Evolutionary conservation across 2,888 invertebrate genomes (phyloP).

Genomic region (Miltochrista miniata): DNA sequence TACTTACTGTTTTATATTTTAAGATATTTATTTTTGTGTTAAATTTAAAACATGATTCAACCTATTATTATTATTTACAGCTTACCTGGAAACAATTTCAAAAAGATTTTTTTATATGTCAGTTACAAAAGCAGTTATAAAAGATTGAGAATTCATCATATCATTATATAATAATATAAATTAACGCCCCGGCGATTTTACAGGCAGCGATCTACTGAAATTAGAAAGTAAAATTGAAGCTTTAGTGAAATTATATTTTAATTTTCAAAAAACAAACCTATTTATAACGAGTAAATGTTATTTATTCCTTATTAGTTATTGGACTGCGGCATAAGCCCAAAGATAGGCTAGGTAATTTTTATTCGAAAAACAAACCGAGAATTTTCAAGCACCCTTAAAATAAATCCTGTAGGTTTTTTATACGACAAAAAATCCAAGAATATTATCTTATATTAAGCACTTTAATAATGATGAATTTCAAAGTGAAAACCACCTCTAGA

Average conservation of each 20-base stretch:
- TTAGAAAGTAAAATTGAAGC: slow-evolving; percentile 13
- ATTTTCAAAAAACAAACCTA: not conserved
- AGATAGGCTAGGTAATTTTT: not conserved
- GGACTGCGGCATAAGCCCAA: not conserved
- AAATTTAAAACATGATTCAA: slow-evolving; percentile 11
- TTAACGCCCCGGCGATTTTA: slow-evolving; percentile 44
- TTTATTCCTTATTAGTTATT: not conserved
- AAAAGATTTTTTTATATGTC: not conserved
- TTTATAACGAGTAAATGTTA: not conserved
- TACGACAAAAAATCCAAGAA: no score
- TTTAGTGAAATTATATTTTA: slow-evolving; percentile 32
- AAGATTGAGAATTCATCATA: no score
- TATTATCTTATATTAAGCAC: not conserved
- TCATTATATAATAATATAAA: not conserved
- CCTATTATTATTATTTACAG: not conserved
- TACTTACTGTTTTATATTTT: no score
- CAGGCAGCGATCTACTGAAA: slow-evolving; percentile 40
- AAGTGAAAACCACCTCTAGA: not conserved
- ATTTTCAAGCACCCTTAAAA: not conserved
- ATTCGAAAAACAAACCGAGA: not conserved
- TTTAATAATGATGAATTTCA: not conserved
- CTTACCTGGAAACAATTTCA: not conserved
- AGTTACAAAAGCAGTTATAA: not conserved
- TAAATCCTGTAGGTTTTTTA: not conserved
- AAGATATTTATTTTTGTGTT: no score